Conservation (phyloP, 2,888 invertebrate genomes). For the Spisula solida region DNA sequence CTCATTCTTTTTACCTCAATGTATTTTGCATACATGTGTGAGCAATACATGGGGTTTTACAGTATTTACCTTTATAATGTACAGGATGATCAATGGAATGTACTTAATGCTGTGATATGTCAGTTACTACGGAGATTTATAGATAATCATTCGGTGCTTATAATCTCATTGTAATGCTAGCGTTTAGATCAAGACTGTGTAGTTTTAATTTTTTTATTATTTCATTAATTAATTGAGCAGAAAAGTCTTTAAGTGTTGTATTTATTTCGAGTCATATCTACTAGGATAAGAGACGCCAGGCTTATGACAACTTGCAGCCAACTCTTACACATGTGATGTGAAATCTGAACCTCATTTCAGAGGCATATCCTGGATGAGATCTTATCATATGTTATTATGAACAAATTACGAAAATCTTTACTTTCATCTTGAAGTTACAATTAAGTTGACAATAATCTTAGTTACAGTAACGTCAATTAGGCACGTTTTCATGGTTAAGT, state of each 20-base stretch:
- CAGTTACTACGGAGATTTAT: not conserved
- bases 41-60: no score
- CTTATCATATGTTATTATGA: no score
- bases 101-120: slow-evolving; percentile 20
- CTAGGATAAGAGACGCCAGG: not conserved
- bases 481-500: no score
- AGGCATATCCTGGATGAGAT: no score
- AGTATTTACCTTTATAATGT: not conserved
- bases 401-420: no score
- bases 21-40: no score
- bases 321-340: not conserved
- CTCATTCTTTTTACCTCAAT: no score
- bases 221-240: not conserved
- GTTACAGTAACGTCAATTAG: no score
- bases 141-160: not conserved
- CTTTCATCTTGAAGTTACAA: no score
- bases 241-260: not conserved
- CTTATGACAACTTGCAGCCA: not conserved
- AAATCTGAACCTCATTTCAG: no score
- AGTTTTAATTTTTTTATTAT: not conserved
- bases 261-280: not conserved
- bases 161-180: slow-evolving; percentile 7
- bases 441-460: no score
- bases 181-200: slow-evolving; percentile 7
- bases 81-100: not conserved